Evolutionary conservation across 2,113 vertebrate species (phyloP).

Genomic region (Sialia sialis): DNA sequence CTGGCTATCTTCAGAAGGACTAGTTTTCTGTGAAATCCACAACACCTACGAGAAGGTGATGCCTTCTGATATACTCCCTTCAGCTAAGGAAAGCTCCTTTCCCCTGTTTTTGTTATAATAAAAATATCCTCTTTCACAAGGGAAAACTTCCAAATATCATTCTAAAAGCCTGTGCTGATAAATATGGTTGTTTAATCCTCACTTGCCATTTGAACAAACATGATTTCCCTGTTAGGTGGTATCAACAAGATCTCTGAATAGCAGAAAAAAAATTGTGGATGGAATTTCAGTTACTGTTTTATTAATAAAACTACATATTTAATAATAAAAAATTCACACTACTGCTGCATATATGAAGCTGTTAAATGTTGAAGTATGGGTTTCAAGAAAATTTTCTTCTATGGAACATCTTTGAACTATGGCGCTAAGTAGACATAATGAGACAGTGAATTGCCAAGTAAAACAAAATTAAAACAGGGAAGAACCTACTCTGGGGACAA

Average conservation of each 20-base stretch:
- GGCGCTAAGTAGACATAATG: background rate
- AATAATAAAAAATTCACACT: background rate
- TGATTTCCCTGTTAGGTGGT: background rate
- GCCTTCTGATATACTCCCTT: background rate
- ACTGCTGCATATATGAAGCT: background rate
- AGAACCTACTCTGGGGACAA: background rate
- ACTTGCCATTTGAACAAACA: background rate
- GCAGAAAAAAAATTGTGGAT: background rate
- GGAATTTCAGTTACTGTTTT: background rate
- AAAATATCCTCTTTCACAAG: background rate
- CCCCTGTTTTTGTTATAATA: background rate
- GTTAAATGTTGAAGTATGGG: background rate
- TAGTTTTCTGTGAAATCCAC: background rate
- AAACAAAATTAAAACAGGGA: background rate
- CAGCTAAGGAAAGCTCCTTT: background rate
- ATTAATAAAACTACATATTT: background rate
- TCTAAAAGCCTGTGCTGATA: background rate
- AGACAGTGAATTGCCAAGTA: background rate
- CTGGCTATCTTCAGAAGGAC: background rate
- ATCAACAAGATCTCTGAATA: background rate
- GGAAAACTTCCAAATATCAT: background rate
- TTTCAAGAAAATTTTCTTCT: background rate
- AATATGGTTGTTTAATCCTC: background rate
- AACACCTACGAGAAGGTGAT: background rate
- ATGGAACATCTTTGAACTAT: background rate